phyloP scores from a whole-genome alignment of 1,140 invertebrate species.

The Alviniconcha marisindica region DNA sequence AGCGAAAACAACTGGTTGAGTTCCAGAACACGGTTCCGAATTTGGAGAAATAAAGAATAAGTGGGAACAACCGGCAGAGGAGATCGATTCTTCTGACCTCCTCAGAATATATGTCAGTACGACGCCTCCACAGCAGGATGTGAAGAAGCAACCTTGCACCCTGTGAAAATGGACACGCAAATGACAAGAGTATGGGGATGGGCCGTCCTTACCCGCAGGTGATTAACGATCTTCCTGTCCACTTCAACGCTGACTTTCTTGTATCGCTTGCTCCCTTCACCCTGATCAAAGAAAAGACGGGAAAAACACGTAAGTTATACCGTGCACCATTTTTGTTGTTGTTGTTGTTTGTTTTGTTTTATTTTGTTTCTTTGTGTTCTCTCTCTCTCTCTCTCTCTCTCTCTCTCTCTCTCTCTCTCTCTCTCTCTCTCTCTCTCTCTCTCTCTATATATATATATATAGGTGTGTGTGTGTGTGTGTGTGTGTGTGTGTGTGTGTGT shows the following conservation, averaged over 20 bases:
- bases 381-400: neutral
- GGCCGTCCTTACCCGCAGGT: constrained; percentile 58
- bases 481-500: neutral
- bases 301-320: neutral
- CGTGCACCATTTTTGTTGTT: neutral
- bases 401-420: neutral
- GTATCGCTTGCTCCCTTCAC: constrained; percentile 31
- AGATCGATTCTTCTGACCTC: too few relatives aligned
- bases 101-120: too few relatives aligned
- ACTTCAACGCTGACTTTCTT: constrained; percentile 55
- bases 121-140: too few relatives aligned
- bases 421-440: neutral
- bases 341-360: neutral
- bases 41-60: too few relatives aligned
- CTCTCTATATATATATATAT: neutral
- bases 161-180: too few relatives aligned
- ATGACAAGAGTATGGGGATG: too few relatives aligned
- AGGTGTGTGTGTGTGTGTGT: constrained; percentile 11
- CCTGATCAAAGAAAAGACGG: neutral
- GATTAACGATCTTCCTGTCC: constrained; percentile 56
- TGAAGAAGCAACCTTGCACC: too few relatives aligned
- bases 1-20: too few relatives aligned
- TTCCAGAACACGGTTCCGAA: too few relatives aligned
- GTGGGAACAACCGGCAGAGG: too few relatives aligned
- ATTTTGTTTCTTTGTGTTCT: neutral